These are phyloP conservation scores for Dunckerocampus dactyliophorus DNA, from an alignment of 2,113 vertebrate species.

Conservation along the genomic window DNA sequence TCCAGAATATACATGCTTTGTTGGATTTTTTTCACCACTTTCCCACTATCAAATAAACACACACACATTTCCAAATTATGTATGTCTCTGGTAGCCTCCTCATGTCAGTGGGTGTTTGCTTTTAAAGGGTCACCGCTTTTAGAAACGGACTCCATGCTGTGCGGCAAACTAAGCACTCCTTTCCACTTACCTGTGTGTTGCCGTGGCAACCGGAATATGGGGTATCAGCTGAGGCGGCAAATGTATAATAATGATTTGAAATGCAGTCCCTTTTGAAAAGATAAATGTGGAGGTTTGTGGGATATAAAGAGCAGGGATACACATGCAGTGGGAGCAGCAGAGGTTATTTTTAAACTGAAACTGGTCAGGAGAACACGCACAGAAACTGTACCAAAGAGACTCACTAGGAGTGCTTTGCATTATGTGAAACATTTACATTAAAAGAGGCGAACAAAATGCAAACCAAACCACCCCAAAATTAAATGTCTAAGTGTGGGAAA, in stretches of 20 bases:
- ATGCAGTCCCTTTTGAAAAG: slow-evolving; percentile 30
- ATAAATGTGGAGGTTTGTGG: slow-evolving; percentile 28
- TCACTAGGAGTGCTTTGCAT: background rate
- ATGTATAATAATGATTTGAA: slow-evolving; percentile 50
- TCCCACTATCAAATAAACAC: background rate
- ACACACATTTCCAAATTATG: slow-evolving; percentile 17
- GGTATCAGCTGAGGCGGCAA: slow-evolving; percentile 48
- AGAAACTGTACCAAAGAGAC: slow-evolving; percentile 3
- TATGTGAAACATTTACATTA: slow-evolving; percentile 6
- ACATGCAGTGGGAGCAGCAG: slow-evolving; percentile 9
- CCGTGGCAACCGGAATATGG: slow-evolving; percentile 57
- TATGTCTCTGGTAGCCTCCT: slow-evolving; percentile 33
- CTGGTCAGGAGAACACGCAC: background rate
- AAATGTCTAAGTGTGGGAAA: slow-evolving; percentile 20
- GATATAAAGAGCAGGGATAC: slow-evolving; percentile 11
- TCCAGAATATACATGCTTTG: slow-evolving; percentile 11
- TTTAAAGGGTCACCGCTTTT: slow-evolving; percentile 69
- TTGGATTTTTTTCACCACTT: slow-evolving; percentile 20
- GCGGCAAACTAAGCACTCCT: slow-evolving; percentile 50
- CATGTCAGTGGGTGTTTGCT: slow-evolving; percentile 50
- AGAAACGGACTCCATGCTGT: slow-evolving; percentile 54
- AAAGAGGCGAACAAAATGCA: slow-evolving; percentile 3
- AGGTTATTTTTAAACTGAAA: slow-evolving; percentile 39
- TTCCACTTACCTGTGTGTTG: slow-evolving; percentile 66
- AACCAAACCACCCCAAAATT: slow-evolving; percentile 21